Evolutionary conservation across 2,888 invertebrate genomes (phyloP).

Genomic region (Drosophila vallismaia): DNA sequence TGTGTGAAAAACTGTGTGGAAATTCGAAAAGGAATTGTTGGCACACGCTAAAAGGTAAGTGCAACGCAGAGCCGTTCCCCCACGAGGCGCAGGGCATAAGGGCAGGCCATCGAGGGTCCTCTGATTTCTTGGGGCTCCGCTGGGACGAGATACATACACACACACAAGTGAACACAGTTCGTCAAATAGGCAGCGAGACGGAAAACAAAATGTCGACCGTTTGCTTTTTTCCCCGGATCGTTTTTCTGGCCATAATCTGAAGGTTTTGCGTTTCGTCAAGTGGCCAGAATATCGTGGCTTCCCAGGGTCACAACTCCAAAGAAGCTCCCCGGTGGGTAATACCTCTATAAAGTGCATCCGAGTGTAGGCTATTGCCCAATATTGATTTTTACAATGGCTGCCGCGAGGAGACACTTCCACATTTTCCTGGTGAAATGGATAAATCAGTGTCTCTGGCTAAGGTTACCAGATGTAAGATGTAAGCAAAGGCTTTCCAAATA

Average conservation of each 20-base stretch:
- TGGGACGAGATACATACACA: conserved; percentile 57
- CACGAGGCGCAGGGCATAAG: conserved; percentile 7
- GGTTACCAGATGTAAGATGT: not conserved
- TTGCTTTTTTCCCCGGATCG: conserved; percentile 57
- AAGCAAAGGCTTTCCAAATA: not conserved
- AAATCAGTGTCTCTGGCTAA: conserved; percentile 4
- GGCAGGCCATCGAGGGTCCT: conserved; percentile 3
- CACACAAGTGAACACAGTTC: conserved; percentile 37
- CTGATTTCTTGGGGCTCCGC: conserved; percentile 57
- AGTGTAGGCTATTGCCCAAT: conserved; percentile 47
- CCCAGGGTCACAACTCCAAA: not conserved
- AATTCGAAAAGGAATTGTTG: conserved; percentile 39
- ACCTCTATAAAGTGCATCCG: conserved; percentile 12
- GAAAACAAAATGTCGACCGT: conserved; percentile 80
- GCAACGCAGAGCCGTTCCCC: not conserved
- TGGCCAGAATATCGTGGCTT: conserved; percentile 4
- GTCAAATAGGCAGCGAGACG: conserved; percentile 70
- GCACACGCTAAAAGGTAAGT: conserved; percentile 60
- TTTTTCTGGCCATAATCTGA: conserved; percentile 42
- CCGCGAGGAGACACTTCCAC: conserved; percentile 24
- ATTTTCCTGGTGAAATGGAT: conserved; percentile 17
- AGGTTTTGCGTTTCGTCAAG: conserved; percentile 22
- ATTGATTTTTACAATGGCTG: conserved; percentile 71
- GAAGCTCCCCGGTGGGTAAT: not conserved
- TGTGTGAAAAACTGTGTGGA: conserved; percentile 64